phyloP scores from a whole-genome alignment of 2,797 vertebrate genomes.

The Sebastes trivittatus region DNA sequence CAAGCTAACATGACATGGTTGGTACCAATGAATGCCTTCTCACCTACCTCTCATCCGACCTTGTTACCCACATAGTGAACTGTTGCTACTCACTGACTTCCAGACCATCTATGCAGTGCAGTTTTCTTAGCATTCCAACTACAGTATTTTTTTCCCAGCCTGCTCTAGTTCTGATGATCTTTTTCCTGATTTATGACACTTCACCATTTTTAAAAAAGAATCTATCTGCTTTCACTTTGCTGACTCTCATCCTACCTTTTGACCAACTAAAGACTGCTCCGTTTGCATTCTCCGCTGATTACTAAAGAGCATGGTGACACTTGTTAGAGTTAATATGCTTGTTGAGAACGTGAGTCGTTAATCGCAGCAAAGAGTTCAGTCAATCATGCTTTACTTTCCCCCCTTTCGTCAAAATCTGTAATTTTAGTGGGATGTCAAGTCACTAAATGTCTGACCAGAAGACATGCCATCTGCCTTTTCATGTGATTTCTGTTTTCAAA shows the following conservation, averaged over 20 bases:
- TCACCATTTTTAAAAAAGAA: neutral
- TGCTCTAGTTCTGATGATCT: neutral
- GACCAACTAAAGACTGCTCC: neutral
- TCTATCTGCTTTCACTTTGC: neutral
- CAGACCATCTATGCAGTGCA: neutral
- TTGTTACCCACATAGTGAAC: slow-evolving; percentile 8
- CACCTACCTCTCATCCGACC: slow-evolving; percentile 12
- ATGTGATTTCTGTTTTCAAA: neutral
- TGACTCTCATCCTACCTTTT: neutral
- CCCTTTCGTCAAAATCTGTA: neutral
- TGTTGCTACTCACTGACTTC: neutral
- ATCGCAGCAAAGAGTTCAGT: neutral
- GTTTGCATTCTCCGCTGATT: neutral
- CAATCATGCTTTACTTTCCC: neutral
- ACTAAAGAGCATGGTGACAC: slow-evolving; percentile 20
- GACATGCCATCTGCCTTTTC: neutral
- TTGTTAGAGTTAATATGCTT: neutral
- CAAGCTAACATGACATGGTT: too few relatives aligned
- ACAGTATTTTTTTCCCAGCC: neutral
- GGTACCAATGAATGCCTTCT: neutral
- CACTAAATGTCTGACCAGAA: slow-evolving; percentile 5
- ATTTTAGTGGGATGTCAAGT: neutral
- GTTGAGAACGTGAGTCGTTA: neutral
- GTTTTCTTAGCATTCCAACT: too few relatives aligned
- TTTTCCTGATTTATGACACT: neutral